phyloP scores from a whole-genome alignment of 92 coral and sea anemone genomes.

The Epizoanthus fatuus region DNA sequence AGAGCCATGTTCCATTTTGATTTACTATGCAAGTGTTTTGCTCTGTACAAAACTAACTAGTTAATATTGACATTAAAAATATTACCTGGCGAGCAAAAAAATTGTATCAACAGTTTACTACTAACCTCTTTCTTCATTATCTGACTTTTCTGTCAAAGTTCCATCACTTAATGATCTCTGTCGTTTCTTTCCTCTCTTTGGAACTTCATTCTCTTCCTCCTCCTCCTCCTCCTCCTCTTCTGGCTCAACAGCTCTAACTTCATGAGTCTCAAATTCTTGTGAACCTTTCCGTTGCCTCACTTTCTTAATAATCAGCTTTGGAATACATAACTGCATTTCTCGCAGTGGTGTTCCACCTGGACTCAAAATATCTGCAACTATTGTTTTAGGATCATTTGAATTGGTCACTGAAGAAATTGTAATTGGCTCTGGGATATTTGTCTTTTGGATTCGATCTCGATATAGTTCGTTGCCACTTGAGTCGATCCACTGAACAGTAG shows the following conservation, averaged over 20 bases:
- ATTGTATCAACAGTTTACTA: not conserved
- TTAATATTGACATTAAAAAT: too few species aligned
- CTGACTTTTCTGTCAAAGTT: conserved; percentile 30
- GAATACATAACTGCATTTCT: conserved; percentile 87
- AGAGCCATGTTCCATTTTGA: too few species aligned
- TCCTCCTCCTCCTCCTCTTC: conserved; percentile 70
- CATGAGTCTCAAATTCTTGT: conserved; percentile 88
- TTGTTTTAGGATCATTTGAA: not conserved
- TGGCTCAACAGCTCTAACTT: conserved; percentile 87
- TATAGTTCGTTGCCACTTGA: conserved; percentile 17
- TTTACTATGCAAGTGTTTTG: too few species aligned
- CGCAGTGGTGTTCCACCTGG: conserved; percentile 58
- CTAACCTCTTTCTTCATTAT: conserved; percentile 69
- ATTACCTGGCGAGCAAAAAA: too few species aligned
- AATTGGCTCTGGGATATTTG: conserved; percentile 25
- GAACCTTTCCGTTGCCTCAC: conserved; percentile 88
- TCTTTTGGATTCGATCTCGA: conserved; percentile 7
- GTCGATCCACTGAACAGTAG: conserved; percentile 18
- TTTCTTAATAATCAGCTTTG: conserved; percentile 92
- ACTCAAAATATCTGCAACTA: conserved; percentile 20
- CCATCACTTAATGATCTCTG: conserved; percentile 80
- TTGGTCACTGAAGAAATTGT: not conserved
- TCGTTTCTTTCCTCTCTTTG: conserved; percentile 59
- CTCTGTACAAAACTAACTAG: too few species aligned
- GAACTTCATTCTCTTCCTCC: conserved; percentile 70